A percentile compares a stretch with the other conserved stretches of the same genome.
These are phyloP conservation scores for Agonopterix arenella DNA, from an alignment of 2,888 invertebrate species.

Conservation along the genomic window DNA sequence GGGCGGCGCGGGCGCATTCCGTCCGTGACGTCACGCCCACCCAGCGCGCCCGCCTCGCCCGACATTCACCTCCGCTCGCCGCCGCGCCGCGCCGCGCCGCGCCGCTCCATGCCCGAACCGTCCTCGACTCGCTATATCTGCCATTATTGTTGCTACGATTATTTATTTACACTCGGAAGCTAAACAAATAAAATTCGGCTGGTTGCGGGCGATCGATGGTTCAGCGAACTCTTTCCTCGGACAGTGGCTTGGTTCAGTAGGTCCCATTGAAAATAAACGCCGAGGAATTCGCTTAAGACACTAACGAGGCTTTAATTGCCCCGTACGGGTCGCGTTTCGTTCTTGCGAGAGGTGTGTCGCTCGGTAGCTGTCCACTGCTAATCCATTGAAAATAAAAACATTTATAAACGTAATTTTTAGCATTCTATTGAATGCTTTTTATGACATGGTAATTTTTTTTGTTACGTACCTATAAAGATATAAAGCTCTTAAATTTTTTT, in stretches of 20 bases:
- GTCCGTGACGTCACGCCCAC: conserved; percentile 75
- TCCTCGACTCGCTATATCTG: conserved; percentile 48
- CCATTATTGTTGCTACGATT: conserved; percentile 40
- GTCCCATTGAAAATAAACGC: conserved; percentile 32
- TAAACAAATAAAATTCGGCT: conserved; percentile 37
- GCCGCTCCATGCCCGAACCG: conserved; percentile 31
- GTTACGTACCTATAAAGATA: too few species aligned
- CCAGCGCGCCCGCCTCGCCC: conserved; percentile 60
- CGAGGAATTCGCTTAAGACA: conserved; percentile 32
- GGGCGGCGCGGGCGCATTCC: conserved; percentile 66
- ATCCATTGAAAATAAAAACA: too few species aligned
- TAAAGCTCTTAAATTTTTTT: too few species aligned
- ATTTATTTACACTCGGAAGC: conserved; percentile 47
- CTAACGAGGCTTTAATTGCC: conserved; percentile 39
- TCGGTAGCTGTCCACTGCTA: background rate
- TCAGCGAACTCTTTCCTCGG: conserved; percentile 31
- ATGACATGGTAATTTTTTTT: too few species aligned
- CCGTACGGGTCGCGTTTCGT: conserved; percentile 25
- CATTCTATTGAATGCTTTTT: too few species aligned
- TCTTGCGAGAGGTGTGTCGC: conserved; percentile 17
- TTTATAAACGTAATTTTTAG: too few species aligned
- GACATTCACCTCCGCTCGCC: conserved; percentile 63
- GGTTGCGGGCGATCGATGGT: conserved; percentile 23
- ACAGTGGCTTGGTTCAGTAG: conserved; percentile 17
- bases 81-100: conserved; percentile 28